These are phyloP conservation scores for Glandiceps talaboti DNA, from an alignment of 53 echinoderm and acorn worm species.

Conservation along the genomic window DNA sequence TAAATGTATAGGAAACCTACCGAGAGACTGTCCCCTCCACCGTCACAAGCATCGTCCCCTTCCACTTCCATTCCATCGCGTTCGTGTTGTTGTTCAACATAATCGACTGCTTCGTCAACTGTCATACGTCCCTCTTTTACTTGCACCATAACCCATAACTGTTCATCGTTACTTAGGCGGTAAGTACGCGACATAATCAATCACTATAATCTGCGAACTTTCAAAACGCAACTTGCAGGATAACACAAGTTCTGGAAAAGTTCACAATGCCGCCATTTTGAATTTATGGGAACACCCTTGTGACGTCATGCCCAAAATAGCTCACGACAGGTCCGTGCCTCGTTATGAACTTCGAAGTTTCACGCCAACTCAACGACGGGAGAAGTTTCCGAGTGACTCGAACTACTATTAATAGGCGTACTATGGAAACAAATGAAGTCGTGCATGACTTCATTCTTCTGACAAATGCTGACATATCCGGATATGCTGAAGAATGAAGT, in stretches of 20 bases:
- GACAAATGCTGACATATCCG: no score
- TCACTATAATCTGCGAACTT: no score
- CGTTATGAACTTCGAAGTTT: neutral
- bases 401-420: no score
- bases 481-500: no score
- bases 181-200: slow-evolving; percentile 48
- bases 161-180: slow-evolving; percentile 85
- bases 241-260: neutral
- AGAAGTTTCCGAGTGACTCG: no score
- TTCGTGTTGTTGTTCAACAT: slow-evolving; percentile 79
- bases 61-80: no score
- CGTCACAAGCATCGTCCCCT: slow-evolving; percentile 10
- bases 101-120: slow-evolving; percentile 89
- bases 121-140: slow-evolving; percentile 82
- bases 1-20: no score
- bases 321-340: neutral
- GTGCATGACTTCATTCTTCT: no score
- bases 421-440: no score
- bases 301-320: neutral
- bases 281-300: neutral
- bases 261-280: neutral
- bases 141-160: slow-evolving; percentile 90
- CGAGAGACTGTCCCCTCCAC: no score
- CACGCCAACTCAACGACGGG: no score
- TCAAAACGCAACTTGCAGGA: no score